These are phyloP conservation scores for Notiomystis cincta DNA, from an alignment of 2,113 vertebrate species.

Conservation along the genomic window DNA sequence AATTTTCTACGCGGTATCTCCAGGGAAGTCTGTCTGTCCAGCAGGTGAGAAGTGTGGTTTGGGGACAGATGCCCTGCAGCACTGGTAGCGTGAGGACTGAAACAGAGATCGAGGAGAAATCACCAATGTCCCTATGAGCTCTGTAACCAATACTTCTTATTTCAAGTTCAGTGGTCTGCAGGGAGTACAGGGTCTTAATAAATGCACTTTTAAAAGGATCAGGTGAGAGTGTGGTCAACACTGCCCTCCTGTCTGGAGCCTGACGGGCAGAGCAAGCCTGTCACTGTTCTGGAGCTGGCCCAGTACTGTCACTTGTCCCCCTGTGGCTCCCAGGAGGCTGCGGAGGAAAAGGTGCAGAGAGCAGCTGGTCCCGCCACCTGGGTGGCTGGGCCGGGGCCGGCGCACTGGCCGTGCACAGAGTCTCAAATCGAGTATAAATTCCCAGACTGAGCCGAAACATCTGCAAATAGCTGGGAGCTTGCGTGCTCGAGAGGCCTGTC, in stretches of 20 bases:
- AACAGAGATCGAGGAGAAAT: not conserved
- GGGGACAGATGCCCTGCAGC: not conserved
- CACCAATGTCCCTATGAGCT: not conserved
- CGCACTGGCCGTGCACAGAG: not conserved
- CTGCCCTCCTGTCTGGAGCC: not conserved
- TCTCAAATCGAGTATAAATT: not conserved
- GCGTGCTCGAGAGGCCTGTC: accelerated
- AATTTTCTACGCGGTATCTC: accelerated
- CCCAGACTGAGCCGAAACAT: not conserved
- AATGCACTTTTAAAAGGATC: not conserved
- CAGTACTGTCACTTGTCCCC: not conserved
- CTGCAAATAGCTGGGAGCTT: not conserved
- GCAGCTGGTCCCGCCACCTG: not conserved
- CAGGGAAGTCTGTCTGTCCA: not conserved
- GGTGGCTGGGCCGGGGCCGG: not conserved
- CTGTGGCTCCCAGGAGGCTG: not conserved
- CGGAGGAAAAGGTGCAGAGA: not conserved
- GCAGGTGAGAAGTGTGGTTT: not conserved
- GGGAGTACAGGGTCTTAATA: not conserved
- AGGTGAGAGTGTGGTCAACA: not conserved
- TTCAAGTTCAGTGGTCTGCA: not conserved
- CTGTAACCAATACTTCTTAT: not conserved
- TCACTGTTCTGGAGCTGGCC: not conserved
- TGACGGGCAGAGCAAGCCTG: not conserved
- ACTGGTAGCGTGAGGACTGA: not conserved